Conservation (phyloP, 2,888 invertebrate species). For the Hirudinaria manillensis region DNA sequence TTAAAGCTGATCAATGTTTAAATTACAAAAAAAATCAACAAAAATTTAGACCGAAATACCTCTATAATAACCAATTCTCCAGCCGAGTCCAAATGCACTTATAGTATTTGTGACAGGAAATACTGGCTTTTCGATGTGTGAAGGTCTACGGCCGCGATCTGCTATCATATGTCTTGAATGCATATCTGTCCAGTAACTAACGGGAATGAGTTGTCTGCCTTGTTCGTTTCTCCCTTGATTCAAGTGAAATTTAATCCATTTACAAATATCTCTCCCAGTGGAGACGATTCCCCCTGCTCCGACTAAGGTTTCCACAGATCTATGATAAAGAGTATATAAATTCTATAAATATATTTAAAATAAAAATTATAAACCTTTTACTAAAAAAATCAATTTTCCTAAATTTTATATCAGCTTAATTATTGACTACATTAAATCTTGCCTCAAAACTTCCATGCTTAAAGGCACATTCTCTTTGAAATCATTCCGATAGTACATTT, state of each 20-base stretch:
- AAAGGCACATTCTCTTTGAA: not conserved
- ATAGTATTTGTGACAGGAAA: slow-evolving; percentile 3
- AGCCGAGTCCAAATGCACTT: slow-evolving; percentile 6
- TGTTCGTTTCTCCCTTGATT: not conserved
- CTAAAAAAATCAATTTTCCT: no score
- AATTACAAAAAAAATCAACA: no score
- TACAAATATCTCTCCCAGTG: not conserved
- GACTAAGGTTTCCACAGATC: slow-evolving; percentile 8
- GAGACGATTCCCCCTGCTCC: slow-evolving; percentile 5
- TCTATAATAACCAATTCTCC: not conserved
- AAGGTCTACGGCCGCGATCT: not conserved
- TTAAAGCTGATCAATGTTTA: not conserved
- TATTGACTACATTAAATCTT: not conserved
- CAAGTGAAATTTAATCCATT: slow-evolving; percentile 2
- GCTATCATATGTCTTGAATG: not conserved
- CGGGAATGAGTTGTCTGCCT: not conserved
- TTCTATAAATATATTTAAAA: no score
- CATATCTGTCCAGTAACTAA: not conserved
- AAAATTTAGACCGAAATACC: not conserved
- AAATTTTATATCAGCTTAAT: no score
- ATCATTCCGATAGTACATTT: not conserved
- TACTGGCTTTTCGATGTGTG: not conserved
- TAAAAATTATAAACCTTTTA: no score
- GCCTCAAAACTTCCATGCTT: not conserved
- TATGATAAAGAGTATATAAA: not conserved